These are phyloP conservation scores for Mnemiopsis leidyi DNA, from an alignment of 37 sponge, comb jelly and placozoan genomes.

Conservation along the genomic window DNA sequence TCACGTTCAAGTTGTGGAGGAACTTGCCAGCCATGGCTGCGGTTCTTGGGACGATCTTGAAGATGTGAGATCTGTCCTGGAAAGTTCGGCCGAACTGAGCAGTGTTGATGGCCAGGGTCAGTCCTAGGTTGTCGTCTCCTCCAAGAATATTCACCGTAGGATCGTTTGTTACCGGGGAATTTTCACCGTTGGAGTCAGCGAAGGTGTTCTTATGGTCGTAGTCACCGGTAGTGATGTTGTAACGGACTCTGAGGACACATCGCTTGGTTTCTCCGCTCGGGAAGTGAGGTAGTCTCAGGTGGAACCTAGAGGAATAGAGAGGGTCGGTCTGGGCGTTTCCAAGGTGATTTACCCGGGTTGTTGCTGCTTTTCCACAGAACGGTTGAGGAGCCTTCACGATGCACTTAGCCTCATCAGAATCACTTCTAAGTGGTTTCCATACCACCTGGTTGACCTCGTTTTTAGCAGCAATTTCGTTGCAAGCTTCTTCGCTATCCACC, in stretches of 20 bases:
- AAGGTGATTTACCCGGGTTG: conserved; percentile 52
- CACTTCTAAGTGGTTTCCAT: conserved; percentile 23
- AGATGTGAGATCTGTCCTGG: conserved; percentile 36
- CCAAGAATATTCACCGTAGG: background rate
- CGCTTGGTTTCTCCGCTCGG: conserved; percentile 51
- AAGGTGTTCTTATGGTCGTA: conserved; percentile 29
- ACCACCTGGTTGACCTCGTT: background rate
- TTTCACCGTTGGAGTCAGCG: conserved; percentile 20
- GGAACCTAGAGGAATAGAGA: background rate
- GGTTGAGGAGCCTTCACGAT: background rate
- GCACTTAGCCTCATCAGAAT: background rate
- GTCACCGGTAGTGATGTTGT: conserved; percentile 62
- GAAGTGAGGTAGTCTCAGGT: conserved; percentile 28
- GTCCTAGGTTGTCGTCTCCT: background rate
- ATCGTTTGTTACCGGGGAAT: background rate
- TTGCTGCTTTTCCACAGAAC: conserved; percentile 9
- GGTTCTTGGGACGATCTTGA: conserved; percentile 17
- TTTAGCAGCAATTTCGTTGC: background rate
- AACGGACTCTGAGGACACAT: conserved; percentile 53
- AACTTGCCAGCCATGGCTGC: conserved; percentile 41
- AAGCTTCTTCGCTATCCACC: background rate
- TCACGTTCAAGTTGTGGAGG: conserved; percentile 33
- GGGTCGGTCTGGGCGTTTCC: conserved; percentile 20
- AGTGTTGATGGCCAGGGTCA: conserved; percentile 17
- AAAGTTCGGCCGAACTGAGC: conserved; percentile 40